Percentiles rank a stretch among this genome's conserved stretches.
These are phyloP conservation scores for Mus caroli DNA, from an alignment of 2,797 vertebrate genomes.

Conservation along the genomic window DNA sequence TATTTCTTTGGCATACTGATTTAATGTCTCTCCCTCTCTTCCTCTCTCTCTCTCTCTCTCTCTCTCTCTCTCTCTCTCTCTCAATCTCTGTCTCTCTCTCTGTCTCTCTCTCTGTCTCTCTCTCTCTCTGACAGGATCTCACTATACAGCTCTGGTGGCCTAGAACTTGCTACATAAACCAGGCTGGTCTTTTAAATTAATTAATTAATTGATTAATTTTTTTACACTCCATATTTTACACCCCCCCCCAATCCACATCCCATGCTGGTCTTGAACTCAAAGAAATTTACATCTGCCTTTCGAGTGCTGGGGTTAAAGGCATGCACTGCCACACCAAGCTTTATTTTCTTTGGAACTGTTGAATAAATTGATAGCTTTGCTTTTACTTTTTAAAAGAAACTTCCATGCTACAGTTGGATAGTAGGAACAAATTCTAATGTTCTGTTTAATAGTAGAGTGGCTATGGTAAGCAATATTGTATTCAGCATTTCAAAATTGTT, in stretches of 20 bases:
- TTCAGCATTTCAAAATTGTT: background rate
- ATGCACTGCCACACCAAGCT: background rate
- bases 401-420: background rate
- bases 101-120: background rate
- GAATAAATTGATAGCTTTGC: background rate
- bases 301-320: background rate
- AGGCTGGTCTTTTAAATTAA: background rate
- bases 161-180: background rate
- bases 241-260: too few species aligned
- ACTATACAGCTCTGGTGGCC: too few species aligned
- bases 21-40: background rate
- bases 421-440: background rate
- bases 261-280: background rate
- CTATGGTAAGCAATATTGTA: background rate
- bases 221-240: too few species aligned
- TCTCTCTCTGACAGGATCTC: background rate
- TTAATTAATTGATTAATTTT: too few species aligned
- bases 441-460: background rate
- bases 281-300: background rate
- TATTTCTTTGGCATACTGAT: background rate
- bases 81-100: background rate
- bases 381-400: background rate
- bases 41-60: fast-evolving
- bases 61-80: background rate
- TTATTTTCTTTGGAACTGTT: background rate